Evolutionary conservation across 2,113 vertebrate species (phyloP), one percentile per base, ranked within the genome.

Genomic region (Melanostigma gelatinosum): DNA sequence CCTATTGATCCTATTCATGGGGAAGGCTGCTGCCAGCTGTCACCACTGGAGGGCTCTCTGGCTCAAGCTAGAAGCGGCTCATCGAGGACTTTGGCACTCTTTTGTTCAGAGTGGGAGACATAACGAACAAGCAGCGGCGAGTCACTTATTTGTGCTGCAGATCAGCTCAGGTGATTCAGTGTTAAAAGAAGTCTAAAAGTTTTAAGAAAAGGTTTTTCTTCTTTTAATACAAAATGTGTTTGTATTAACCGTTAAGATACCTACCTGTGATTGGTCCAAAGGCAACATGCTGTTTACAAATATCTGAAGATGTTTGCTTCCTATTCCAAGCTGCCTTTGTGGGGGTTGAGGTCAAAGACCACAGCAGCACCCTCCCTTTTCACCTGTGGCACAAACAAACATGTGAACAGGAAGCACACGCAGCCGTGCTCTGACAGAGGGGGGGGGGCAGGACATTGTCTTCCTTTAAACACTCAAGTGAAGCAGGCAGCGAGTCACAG

Each of bases 41-140:
- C 7, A 4, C 92, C 95, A 94, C 95, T 89, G 89, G 95, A 93
- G 93, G 94, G 93, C 93, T 91, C 94, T 88, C 76, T 93, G 92
- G 93, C 85, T 91, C 84, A 93, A 90, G 89, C 73, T 84, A 87
- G 76, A n/a, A 22, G 58, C 12, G 12, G 66, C 62, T 66, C n/a
- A 72, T 9, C 62, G 71, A 75, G 29, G 11, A 40, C 24, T 75
- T 10, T 9, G 42, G 52, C 12, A 24, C n/a, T 18, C 44, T 13
- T 52, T 68, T 72, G 65, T 75, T 86, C 60, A 82, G 32, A 54
- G n/a, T 58, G 38, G 58, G 63, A 67, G 29, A 67, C 22, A 44
- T 24, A 27, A 20, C 42, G 36, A 42, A 40, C 15, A 50, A 48
- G 3, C 16, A 15, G 6, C 18, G 22, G 27, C 0, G 6, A 42